These are phyloP conservation scores for Pseudomyrmex concolor DNA, from an alignment of 1,140 invertebrate genomes.

Conservation along the genomic window DNA sequence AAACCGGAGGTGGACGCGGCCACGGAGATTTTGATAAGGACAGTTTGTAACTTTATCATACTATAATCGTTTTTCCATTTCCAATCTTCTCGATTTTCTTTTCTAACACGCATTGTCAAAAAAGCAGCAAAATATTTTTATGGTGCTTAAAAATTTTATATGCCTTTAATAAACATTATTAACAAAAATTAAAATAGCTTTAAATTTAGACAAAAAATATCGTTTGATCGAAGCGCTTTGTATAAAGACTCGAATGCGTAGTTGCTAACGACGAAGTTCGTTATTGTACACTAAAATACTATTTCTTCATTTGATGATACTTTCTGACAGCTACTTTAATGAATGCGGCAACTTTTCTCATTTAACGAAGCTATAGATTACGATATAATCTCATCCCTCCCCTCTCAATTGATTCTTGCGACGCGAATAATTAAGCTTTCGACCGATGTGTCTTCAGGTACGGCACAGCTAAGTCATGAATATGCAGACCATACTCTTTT, in stretches of 20 bases:
- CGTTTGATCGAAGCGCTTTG: not conserved
- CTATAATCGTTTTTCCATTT: constrained; percentile 47
- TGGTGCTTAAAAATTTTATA: no score
- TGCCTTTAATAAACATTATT: not conserved
- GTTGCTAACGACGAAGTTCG: constrained; percentile 59
- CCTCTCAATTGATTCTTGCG: constrained; percentile 42
- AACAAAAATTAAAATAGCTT: not conserved
- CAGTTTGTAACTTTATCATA: constrained; percentile 45
- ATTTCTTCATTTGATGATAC: constrained; percentile 61
- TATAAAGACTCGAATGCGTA: not conserved
- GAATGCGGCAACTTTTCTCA: constrained; percentile 68
- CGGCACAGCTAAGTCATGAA: constrained; percentile 63
- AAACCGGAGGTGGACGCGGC: constrained; percentile 17
- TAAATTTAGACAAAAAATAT: not conserved
- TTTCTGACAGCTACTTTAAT: constrained; percentile 57
- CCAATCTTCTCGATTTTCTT: not conserved
- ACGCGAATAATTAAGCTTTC: constrained; percentile 72
- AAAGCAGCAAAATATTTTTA: not conserved
- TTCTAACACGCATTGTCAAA: not conserved
- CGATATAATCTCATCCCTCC: constrained; percentile 48
- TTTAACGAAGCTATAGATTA: constrained; percentile 69
- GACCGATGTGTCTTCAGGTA: constrained; percentile 67
- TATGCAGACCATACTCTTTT: constrained; percentile 65
- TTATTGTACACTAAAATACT: constrained; percentile 46
- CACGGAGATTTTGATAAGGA: constrained; percentile 2